Evolutionary conservation across 2,113 vertebrate species (phyloP), one percentile per base, ranked within the genome.

Genomic region (Scopus umbretta): DNA sequence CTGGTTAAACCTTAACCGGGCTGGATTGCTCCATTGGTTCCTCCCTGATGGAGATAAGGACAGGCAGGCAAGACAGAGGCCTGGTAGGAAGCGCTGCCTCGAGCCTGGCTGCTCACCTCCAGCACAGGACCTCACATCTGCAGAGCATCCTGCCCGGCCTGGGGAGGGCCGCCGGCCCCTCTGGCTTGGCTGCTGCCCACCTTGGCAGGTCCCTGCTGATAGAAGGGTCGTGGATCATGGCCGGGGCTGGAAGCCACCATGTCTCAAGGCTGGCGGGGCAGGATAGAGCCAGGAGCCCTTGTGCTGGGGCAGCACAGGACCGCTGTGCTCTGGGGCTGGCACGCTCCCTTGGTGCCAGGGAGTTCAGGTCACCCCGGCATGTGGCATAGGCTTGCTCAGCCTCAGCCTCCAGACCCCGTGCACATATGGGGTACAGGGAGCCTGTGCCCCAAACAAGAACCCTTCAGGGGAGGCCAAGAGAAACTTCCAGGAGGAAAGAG

Each of bases 401-500:
- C 80, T 93, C 81, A 16, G 78, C 29, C n/a, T 30, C 34, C 0
- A 0, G 29, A 34, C 71, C 30, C 30, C 2, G 0, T 7, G n/a
- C 12, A 7, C 5, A 0, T 40, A 19, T 1, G 1, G 49, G 13
- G 56, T 45, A 25, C 23, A 16, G 62, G 27, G 72, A 68, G 49
- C 67, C 68, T 66, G 81, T 3, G 10, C 66, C 92, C 53, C 62
- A 40, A 86, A 91, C 88, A 96, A 88, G 76, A 82, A 86, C 81
- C 62, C 5, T 94, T 97, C 85, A 96, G 66, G 40, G 40, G 66
- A 89, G 23, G 96, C 97, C 96, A 97, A 97, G 79, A 97, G 97
- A 97, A 97, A 97, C 97, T 97, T 97, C 96, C 97, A 96, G 86
- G 92, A 97, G 96, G 97, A 96, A 96, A 95, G 94, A 91, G 92